Percentiles rank a stretch among this genome's conserved stretches.
phyloP scores from a whole-genome alignment of 2,797 vertebrate genomes.

The Melanotaenia trifasciata region DNA sequence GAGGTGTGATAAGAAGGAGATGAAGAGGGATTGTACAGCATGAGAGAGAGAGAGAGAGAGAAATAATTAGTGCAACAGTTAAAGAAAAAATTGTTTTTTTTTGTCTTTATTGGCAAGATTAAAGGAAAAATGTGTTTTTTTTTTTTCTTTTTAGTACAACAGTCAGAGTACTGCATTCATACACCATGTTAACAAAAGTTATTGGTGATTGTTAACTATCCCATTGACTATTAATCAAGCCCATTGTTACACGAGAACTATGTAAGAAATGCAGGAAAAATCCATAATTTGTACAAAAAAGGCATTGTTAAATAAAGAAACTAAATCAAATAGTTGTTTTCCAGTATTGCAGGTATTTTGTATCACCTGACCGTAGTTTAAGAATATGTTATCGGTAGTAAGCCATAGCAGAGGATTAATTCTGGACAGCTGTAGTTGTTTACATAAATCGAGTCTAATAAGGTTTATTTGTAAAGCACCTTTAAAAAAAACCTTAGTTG shows the following conservation, averaged over 20 bases:
- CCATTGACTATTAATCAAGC: background rate
- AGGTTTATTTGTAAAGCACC: too few relatives aligned
- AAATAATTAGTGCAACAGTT: constrained; percentile 55
- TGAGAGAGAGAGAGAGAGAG: constrained; percentile 23
- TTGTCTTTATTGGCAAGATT: constrained; percentile 23
- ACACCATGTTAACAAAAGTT: constrained; percentile 7
- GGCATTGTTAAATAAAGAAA: background rate
- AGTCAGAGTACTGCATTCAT: constrained; percentile 18
- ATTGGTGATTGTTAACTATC: constrained; percentile 14
- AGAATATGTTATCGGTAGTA: background rate
- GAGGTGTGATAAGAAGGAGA: constrained; percentile 81
- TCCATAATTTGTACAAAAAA: background rate
- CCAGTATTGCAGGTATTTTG: background rate
- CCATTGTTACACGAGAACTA: background rate
- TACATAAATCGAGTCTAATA: background rate
- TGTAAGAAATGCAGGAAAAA: background rate
- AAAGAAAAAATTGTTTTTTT: constrained; percentile 61
- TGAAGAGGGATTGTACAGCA: constrained; percentile 67
- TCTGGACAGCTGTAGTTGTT: constrained; percentile 1
- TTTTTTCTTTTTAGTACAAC: background rate
- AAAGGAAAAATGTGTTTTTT: constrained; percentile 22
- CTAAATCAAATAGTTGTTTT: background rate
- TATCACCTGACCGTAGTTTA: constrained; percentile 4
- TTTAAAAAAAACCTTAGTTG: too few relatives aligned
- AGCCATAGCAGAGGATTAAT: background rate